A percentile compares a stretch with the other conserved stretches of the same genome.
Conservation (phyloP, 2,888 invertebrate species). For the Lepas anatifera region DNA sequence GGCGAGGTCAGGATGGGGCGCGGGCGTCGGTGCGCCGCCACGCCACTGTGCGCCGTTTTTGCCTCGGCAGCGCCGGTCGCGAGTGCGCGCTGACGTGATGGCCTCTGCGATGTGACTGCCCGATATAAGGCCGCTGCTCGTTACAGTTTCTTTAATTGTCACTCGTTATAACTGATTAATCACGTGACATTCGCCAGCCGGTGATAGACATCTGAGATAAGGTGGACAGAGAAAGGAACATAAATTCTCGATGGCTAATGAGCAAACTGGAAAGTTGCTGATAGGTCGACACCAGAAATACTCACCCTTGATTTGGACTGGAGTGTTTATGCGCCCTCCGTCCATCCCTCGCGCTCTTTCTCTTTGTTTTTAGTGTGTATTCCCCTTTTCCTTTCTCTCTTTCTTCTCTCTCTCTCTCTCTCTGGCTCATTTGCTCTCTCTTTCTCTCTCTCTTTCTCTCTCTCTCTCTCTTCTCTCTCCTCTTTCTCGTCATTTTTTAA, state of each 20-base stretch:
- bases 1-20: not conserved
- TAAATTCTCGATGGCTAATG: not conserved
- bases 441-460: too few relatives aligned
- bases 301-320: too few relatives aligned
- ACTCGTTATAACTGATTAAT: conserved; percentile 12
- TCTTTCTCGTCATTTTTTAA: too few relatives aligned
- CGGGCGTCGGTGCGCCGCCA: not conserved
- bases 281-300: too few relatives aligned
- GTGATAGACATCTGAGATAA: conserved; percentile 2
- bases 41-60: not conserved
- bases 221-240: conserved; percentile 1
- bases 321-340: too few relatives aligned
- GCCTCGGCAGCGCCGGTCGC: not conserved
- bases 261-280: not conserved
- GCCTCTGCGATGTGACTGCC: not conserved
- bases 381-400: too few relatives aligned
- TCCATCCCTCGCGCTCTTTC: too few relatives aligned
- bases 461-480: too few relatives aligned
- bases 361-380: too few relatives aligned
- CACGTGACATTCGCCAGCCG: not conserved
- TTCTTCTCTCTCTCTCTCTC: too few relatives aligned
- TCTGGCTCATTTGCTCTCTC: too few relatives aligned
- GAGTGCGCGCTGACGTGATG: too few relatives aligned
- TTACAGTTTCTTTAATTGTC: not conserved
- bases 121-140: not conserved